Percentiles rank a stretch among this genome's conserved stretches.
Evolutionary conservation across 2,888 invertebrate species (phyloP).

Genomic region (Morpho helenor): DNA sequence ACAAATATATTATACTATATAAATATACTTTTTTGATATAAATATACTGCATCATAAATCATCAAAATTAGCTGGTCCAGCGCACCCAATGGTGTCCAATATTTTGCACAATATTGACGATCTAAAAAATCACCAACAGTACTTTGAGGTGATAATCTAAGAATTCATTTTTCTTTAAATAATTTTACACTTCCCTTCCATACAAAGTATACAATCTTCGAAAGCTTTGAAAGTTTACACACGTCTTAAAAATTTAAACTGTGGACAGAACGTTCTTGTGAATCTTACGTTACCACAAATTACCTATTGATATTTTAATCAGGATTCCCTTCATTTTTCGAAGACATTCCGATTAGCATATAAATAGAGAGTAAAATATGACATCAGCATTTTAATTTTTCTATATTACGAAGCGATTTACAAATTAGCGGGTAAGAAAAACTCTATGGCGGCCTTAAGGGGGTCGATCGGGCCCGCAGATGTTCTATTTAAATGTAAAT

Average conservation of each 20-base stretch:
- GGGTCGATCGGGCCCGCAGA: constrained; percentile 71
- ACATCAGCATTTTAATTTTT: constrained; percentile 79
- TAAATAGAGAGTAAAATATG: constrained; percentile 76
- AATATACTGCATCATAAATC: no score
- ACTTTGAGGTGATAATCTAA: no score
- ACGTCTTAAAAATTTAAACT: constrained; percentile 42
- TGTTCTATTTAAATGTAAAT: constrained; percentile 80
- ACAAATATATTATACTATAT: no score
- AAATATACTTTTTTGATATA: no score
- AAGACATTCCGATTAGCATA: constrained; percentile 66
- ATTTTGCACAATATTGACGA: no score
- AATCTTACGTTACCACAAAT: constrained; percentile 53
- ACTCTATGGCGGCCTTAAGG: constrained; percentile 64
- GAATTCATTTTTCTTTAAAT: no score
- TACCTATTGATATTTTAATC: constrained; percentile 76
- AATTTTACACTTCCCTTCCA: no score
- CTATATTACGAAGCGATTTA: constrained; percentile 77
- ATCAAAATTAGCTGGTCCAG: no score
- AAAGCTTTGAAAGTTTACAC: constrained; percentile 35
- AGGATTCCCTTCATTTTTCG: constrained; percentile 47
- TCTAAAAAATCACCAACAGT: no score
- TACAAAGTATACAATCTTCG: no score
- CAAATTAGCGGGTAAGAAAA: constrained; percentile 78
- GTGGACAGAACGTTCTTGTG: constrained; percentile 15
- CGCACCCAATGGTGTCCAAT: no score